Evolutionary conservation across 2,797 vertebrate genomes (phyloP), one percentile per base, ranked within the genome.

Genomic region (Acropternis orthonyx): DNA sequence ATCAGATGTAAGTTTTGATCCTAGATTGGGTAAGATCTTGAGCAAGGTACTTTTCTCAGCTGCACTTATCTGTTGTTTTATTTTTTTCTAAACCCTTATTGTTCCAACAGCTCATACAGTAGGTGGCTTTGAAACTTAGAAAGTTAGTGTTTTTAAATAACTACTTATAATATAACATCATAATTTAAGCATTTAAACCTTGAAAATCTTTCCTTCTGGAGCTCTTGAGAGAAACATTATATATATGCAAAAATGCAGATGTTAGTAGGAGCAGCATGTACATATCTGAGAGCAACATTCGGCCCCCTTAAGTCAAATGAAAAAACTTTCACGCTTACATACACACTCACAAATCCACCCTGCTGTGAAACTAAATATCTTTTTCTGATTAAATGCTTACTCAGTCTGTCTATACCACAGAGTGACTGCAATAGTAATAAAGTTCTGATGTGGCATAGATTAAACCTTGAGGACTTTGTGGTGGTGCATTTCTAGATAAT

Each of bases 351-450:
- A 90, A 89, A 48, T 39, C 66, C 46, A 86, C 59, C 65, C 72
- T 83, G 77, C 80, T 92, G 77, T 87, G 91, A 95, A 85, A 92
- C 74, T 78, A 75, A 56, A 37, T 84, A 92, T 61, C 24, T n/a
- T 93, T 95, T 93, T 92, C 93, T 80, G 92, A 92, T 94, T 92
- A 95, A 92, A 92, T 83, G 68, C 68, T 95, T 90, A 76, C 66
- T 93, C 65, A 56, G 76, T 77, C 76, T 87, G 65, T 66, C 48
- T 81, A 49, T 80, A 54, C 23, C 66, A 88, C 69, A 54, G 49
- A 80, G 62, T 39, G 79, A 74, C 69, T 84, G 62, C 72, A 81
- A 74, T 36, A 89, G 65, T 43, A 95, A 94, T 83, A 84, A 93
- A 87, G 58, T 39, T 93, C 54, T 6, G 7, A 32, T 73, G 48